Evolutionary conservation across 2,797 vertebrate species (phyloP).

Genomic region (Brachyrhaphis roseni): DNA sequence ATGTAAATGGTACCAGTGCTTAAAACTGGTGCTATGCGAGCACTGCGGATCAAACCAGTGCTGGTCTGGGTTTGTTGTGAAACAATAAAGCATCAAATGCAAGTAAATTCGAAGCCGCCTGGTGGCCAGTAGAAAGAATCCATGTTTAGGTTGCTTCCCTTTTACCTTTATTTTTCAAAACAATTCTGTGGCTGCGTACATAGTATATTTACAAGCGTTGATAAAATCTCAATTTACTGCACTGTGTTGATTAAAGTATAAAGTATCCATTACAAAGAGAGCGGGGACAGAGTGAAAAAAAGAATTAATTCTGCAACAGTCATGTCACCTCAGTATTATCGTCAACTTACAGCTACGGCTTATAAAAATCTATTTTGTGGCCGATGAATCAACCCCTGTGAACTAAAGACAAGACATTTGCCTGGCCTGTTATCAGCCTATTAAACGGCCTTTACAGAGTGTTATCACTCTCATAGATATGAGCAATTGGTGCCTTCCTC

Average conservation of each 20-base stretch:
- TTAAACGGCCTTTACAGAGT: constrained; percentile 2
- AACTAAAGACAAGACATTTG: constrained; percentile 7
- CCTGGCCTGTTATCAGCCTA: constrained; percentile 13
- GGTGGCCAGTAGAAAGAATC: neutral
- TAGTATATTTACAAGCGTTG: neutral
- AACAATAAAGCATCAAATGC: neutral
- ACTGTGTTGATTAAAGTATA: constrained; percentile 4
- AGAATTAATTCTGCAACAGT: neutral
- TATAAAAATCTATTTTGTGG: constrained; percentile 7
- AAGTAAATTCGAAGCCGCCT: neutral
- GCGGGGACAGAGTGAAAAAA: neutral
- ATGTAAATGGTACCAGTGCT: neutral
- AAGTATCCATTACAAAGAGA: constrained; percentile 1
- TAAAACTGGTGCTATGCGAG: neutral
- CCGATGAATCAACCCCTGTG: constrained; percentile 16
- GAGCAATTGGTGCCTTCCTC: neutral
- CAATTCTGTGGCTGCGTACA: neutral
- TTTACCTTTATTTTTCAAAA: neutral
- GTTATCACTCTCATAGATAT: constrained; percentile 11
- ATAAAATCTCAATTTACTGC: constrained; percentile 6
- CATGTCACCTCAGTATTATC: constrained; percentile 1
- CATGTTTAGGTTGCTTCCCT: neutral
- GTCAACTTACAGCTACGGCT: constrained; percentile 8
- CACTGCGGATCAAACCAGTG: neutral
- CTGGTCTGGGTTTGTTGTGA: neutral